Evolutionary conservation across 2,888 invertebrate genomes (phyloP).

Genomic region (Dasysyrphus albostriatus): DNA sequence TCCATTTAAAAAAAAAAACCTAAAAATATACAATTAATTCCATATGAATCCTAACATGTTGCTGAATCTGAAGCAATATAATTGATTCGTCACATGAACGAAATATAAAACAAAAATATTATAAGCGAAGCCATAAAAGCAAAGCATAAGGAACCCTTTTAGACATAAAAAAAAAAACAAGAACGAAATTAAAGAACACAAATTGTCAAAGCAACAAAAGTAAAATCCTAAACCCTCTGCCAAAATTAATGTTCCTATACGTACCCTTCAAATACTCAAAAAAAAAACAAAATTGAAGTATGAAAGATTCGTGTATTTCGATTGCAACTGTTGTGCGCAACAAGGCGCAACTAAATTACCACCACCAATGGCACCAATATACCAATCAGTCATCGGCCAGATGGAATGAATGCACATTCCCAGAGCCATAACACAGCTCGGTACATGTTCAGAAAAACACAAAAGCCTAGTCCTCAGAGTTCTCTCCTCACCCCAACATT

Average conservation of each 20-base stretch:
- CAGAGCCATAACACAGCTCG: conserved; percentile 6
- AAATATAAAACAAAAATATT: conserved; percentile 37
- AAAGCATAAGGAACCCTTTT: conserved; percentile 51
- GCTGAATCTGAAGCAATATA: conserved; percentile 41
- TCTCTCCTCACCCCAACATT: conserved; percentile 70
- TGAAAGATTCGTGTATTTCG: conserved; percentile 47
- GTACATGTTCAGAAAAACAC: neutral
- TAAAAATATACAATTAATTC: conserved; percentile 24
- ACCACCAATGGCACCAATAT: conserved; percentile 47
- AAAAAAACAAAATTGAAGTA: conserved; percentile 27
- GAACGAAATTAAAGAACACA: conserved; percentile 39
- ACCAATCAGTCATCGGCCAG: conserved; percentile 65
- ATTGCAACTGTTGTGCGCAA: conserved; percentile 73
- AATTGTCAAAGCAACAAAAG: conserved; percentile 58
- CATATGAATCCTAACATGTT: conserved; percentile 58
- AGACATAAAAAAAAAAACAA: neutral
- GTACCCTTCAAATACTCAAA: conserved; percentile 35
- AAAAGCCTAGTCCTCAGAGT: conserved; percentile 4
- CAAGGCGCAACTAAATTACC: conserved; percentile 75
- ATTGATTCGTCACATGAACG: conserved; percentile 64
- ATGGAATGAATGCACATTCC: conserved; percentile 61
- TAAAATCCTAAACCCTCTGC: conserved; percentile 36
- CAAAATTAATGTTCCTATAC: conserved; percentile 13
- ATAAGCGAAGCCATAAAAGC: conserved; percentile 70
- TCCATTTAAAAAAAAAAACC: neutral